phyloP scores from a whole-genome alignment of 2,888 invertebrate species.

The Dolichopus griseipennis region DNA sequence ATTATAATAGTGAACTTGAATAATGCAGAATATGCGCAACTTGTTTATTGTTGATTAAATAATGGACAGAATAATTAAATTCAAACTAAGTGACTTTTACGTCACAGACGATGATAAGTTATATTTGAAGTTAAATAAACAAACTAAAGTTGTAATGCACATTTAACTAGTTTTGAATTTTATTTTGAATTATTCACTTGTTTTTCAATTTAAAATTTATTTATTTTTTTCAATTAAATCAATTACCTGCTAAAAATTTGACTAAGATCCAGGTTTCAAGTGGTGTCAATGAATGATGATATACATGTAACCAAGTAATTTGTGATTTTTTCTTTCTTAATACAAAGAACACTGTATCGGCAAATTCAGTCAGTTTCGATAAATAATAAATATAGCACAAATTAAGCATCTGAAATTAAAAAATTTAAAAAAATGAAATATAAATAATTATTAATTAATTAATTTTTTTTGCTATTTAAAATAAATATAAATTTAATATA shows the following conservation, averaged over 20 bases:
- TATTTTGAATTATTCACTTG: no score
- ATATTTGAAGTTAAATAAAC: no score
- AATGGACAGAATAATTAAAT: no score
- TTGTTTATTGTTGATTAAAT: no score
- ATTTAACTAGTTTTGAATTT: no score
- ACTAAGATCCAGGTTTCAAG: slow-evolving; percentile 86
- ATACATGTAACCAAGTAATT: slow-evolving; percentile 82
- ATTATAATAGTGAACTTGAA: no score
- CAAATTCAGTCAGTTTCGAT: slow-evolving; percentile 81
- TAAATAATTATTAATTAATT: slow-evolving; percentile 11
- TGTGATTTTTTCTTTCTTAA: slow-evolving; percentile 84
- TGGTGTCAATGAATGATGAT: slow-evolving; percentile 92
- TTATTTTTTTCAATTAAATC: neutral
- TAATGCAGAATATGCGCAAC: no score
- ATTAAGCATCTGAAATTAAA: slow-evolving; percentile 43
- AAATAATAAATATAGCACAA: slow-evolving; percentile 76
- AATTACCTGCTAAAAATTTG: slow-evolving; percentile 66
- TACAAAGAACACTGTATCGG: slow-evolving; percentile 90
- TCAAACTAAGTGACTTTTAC: no score
- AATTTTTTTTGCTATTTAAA: no score
- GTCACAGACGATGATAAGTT: no score
- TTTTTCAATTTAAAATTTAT: no score
- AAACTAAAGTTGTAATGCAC: no score
- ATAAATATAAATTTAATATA: neutral
- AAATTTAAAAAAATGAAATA: slow-evolving; percentile 15